phyloP scores from a whole-genome alignment of 2,797 vertebrate species.

The Epinephelus coioides region DNA sequence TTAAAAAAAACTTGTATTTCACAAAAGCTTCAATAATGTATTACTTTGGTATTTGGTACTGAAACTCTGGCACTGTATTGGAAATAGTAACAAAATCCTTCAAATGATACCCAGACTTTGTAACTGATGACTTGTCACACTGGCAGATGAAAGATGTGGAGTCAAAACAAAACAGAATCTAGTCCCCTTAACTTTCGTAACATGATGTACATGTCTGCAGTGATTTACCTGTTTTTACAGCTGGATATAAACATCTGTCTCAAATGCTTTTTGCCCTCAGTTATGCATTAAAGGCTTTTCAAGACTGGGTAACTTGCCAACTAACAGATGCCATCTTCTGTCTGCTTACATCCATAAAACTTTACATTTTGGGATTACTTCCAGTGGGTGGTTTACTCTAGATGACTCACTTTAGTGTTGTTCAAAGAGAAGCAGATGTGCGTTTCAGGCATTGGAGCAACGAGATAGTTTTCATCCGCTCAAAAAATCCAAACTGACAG shows the following conservation, averaged over 20 bases:
- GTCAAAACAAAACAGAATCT: background rate
- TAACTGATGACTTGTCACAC: background rate
- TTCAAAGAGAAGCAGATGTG: background rate
- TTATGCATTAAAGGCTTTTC: background rate
- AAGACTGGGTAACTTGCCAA: background rate
- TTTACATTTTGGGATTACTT: background rate
- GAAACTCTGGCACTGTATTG: background rate
- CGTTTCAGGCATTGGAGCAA: constrained; percentile 2
- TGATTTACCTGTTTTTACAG: background rate
- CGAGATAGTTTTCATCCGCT: background rate
- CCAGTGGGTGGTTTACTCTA: background rate
- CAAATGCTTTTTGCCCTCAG: background rate
- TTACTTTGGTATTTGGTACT: background rate
- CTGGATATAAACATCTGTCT: background rate
- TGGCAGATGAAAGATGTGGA: background rate
- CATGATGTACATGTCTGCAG: background rate
- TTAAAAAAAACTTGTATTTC: background rate
- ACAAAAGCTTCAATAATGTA: background rate
- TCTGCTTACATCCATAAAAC: background rate
- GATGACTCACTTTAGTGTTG: background rate
- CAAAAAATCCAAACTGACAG: background rate
- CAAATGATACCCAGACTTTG: background rate
- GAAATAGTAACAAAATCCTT: background rate
- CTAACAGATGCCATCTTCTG: constrained; percentile 9
- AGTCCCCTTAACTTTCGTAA: background rate